A percentile compares a stretch with the other conserved stretches of the same genome.
These are phyloP conservation scores for Sebastes goodei DNA, from an alignment of 2,797 vertebrate genomes.

Conservation along the genomic window DNA sequence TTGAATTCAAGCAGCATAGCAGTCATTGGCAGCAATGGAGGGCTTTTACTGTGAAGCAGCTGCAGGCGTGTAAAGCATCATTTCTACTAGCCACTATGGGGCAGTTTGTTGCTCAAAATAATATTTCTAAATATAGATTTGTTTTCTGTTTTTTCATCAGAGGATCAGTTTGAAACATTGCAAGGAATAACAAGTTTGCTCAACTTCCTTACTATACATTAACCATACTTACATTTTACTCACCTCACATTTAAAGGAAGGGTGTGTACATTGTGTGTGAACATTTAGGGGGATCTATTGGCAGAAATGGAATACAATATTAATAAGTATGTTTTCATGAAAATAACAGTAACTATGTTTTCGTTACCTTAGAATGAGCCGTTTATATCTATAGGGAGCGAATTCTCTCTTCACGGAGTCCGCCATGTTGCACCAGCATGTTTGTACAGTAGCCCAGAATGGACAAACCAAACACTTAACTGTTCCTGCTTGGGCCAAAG, in stretches of 20 bases:
- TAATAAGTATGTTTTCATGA: too few species aligned
- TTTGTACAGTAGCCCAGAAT: too few species aligned
- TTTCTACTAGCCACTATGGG: neutral
- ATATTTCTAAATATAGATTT: neutral
- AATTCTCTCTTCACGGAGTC: too few species aligned
- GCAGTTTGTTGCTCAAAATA: neutral
- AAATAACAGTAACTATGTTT: too few species aligned
- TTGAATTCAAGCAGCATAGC: neutral
- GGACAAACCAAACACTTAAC: too few species aligned
- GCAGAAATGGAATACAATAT: too few species aligned
- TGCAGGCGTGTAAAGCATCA: neutral
- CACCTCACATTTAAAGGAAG: neutral
- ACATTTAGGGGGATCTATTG: too few species aligned
- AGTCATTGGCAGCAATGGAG: neutral
- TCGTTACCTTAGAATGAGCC: too few species aligned
- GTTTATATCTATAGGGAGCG: too few species aligned
- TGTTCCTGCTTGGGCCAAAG: too few species aligned
- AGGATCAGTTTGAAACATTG: neutral
- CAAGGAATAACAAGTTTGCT: neutral
- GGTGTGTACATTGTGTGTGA: too few species aligned
- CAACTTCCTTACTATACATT: neutral
- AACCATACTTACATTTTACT: neutral
- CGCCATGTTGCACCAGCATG: too few species aligned
- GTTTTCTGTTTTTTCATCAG: neutral
- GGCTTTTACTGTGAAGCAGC: constrained; percentile 10